These are phyloP conservation scores for Drosophila lini DNA, from an alignment of 1,140 invertebrate species.

Conservation along the genomic window DNA sequence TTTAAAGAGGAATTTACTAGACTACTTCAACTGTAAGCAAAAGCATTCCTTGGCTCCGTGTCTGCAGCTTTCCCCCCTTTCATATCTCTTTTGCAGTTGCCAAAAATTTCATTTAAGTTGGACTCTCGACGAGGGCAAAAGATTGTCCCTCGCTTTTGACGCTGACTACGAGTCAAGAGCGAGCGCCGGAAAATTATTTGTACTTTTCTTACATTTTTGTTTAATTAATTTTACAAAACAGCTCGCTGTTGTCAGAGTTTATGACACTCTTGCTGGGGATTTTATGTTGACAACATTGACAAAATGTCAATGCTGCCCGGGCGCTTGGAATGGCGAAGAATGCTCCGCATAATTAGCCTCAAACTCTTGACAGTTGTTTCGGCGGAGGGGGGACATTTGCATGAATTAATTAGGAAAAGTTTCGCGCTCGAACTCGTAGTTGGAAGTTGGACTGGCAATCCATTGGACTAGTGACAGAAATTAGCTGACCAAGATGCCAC, in stretches of 20 bases:
- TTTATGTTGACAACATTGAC: constrained; percentile 81
- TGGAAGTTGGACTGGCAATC: constrained; percentile 33
- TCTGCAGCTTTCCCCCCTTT: not conserved
- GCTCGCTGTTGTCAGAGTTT: constrained; percentile 71
- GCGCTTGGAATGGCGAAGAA: constrained; percentile 9
- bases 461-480: constrained; percentile 44
- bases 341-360: constrained; percentile 73
- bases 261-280: constrained; percentile 75
- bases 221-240: constrained; percentile 78
- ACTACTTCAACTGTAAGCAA: not conserved
- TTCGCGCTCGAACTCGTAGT: constrained; percentile 45
- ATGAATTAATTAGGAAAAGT: constrained; percentile 79
- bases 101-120: constrained; percentile 78
- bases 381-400: constrained; percentile 54
- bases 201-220: constrained; percentile 79
- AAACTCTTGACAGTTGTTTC: constrained; percentile 39
- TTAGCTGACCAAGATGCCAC: constrained; percentile 41
- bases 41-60: not conserved
- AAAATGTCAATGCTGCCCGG: constrained; percentile 69
- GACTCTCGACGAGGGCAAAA: constrained; percentile 45
- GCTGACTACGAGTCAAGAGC: constrained; percentile 48
- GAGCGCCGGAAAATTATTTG: constrained; percentile 76
- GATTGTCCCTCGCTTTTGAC: constrained; percentile 6
- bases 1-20: too few relatives aligned
- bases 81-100: constrained; percentile 20